phyloP scores from a whole-genome alignment of 2,797 vertebrate species.

The Betta splendens region DNA sequence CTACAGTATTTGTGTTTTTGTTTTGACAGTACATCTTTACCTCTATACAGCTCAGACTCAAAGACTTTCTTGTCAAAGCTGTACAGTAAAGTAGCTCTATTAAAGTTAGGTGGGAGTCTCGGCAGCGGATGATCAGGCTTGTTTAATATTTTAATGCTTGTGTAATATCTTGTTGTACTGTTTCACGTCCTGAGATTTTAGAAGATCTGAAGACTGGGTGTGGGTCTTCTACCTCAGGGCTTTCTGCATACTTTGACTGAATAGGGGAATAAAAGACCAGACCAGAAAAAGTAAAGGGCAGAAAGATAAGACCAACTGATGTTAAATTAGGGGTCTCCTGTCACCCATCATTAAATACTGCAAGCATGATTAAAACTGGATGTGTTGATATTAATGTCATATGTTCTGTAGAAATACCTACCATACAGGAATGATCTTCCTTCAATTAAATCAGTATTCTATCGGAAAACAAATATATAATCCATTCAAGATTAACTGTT shows the following conservation, averaged over 20 bases:
- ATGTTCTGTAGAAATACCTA: background rate
- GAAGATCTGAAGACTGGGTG: background rate
- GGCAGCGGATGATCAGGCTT: constrained; percentile 8
- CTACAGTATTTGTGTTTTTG: background rate
- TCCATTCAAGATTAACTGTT: constrained; percentile 30
- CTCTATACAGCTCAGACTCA: background rate
- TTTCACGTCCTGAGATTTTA: constrained; percentile 8
- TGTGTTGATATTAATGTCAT: constrained; percentile 22
- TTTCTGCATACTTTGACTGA: background rate
- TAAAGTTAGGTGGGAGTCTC: constrained; percentile 20
- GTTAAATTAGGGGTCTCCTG: constrained; percentile 5
- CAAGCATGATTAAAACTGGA: constrained; percentile 21
- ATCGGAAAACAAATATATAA: constrained; percentile 29
- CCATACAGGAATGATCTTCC: constrained; percentile 18
- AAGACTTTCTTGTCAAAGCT: constrained; percentile 4
- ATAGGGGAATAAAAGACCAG: background rate
- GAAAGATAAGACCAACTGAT: constrained; percentile 5
- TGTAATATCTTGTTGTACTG: constrained; percentile 10
- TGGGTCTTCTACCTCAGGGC: constrained; percentile 16
- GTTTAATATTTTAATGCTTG: constrained; percentile 28
- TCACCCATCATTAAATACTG: constrained; percentile 27
- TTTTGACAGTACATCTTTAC: background rate
- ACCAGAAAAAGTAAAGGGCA: background rate
- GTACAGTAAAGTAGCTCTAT: constrained; percentile 15
- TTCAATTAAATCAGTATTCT: constrained; percentile 31